Evolutionary conservation across 1,140 invertebrate genomes (phyloP).

Genomic region (Mycetomoellerius zeteki): DNA sequence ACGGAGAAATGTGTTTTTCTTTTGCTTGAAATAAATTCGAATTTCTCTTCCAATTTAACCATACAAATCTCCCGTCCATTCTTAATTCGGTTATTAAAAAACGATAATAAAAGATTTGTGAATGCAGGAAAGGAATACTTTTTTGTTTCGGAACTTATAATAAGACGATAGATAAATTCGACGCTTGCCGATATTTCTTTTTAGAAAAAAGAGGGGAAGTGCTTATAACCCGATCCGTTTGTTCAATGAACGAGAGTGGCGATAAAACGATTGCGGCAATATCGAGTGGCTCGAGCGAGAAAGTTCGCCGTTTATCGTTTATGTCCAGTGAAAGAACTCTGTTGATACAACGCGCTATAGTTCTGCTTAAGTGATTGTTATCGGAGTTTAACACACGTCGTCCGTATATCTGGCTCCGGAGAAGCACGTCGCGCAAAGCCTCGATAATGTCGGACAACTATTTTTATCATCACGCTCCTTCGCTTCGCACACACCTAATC

Average conservation of each 20-base stretch:
- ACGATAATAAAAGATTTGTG: neutral
- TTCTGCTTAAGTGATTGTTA: constrained; percentile 63
- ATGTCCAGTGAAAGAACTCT: constrained; percentile 69
- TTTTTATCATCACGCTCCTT: constrained; percentile 50
- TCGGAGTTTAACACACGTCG: constrained; percentile 50
- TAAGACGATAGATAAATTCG: constrained; percentile 14
- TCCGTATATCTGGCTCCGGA: constrained; percentile 18
- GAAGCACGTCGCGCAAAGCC: neutral
- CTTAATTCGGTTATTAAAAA: neutral
- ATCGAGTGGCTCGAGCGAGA: constrained; percentile 1
- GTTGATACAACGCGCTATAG: constrained; percentile 67
- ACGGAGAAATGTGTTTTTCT: no score
- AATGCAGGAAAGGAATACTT: neutral
- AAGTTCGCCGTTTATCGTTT: constrained; percentile 51
- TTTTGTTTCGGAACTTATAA: neutral
- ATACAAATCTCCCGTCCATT: neutral
- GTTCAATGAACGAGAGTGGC: constrained; percentile 16
- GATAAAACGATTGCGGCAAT: constrained; percentile 36
- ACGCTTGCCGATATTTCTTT: neutral
- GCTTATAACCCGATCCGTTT: neutral
- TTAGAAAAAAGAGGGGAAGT: neutral
- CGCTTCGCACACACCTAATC: constrained; percentile 43
- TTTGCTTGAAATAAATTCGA: no score
- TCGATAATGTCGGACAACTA: constrained; percentile 59
- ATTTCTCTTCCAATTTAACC: no score